A percentile compares a stretch with the other conserved stretches of the same genome.
Conservation (phyloP, 2,888 invertebrate species). For the Tenthredo distinguenda region DNA sequence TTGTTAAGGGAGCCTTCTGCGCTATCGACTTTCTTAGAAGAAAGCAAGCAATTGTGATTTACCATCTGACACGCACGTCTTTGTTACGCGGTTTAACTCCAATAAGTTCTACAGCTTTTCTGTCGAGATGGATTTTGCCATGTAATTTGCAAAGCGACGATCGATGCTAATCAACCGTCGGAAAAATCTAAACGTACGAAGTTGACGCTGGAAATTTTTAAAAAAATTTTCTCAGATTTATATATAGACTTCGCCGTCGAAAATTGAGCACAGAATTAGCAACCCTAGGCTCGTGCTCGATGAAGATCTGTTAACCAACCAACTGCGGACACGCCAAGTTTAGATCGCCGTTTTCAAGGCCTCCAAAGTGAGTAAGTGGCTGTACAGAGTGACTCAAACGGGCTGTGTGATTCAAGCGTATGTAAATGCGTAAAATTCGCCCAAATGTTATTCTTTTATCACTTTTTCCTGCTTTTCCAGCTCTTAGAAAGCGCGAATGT, state of each 20-base stretch:
- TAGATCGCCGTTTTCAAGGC: conserved; percentile 51
- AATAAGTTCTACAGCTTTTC: neutral
- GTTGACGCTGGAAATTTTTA: neutral
- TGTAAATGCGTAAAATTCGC: neutral
- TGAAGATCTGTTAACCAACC: conserved; percentile 48
- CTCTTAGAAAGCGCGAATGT: neutral
- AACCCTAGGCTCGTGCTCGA: conserved; percentile 50
- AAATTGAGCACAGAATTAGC: conserved; percentile 51
- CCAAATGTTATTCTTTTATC: neutral
- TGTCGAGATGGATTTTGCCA: neutral
- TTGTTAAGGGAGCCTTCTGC: neutral
- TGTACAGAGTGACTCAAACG: conserved; percentile 35
- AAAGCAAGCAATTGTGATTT: conserved; percentile 13
- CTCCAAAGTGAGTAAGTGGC: conserved; percentile 42
- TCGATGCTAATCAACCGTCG: neutral
- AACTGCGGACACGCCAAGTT: conserved; percentile 49
- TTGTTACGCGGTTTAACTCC: conserved; percentile 24
- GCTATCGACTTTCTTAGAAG: conserved; percentile 40
- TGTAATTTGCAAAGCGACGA: neutral
- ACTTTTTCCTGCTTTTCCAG: neutral
- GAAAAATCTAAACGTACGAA: neutral
- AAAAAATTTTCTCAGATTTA: neutral
- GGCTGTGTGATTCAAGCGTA: conserved; percentile 1
- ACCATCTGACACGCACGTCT: conserved; percentile 32
- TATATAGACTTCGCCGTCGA: neutral